A percentile compares a stretch with the other conserved stretches of the same genome.
Conservation (phyloP, 2,797 vertebrate species). For the Coregonus ussuriensis region DNA sequence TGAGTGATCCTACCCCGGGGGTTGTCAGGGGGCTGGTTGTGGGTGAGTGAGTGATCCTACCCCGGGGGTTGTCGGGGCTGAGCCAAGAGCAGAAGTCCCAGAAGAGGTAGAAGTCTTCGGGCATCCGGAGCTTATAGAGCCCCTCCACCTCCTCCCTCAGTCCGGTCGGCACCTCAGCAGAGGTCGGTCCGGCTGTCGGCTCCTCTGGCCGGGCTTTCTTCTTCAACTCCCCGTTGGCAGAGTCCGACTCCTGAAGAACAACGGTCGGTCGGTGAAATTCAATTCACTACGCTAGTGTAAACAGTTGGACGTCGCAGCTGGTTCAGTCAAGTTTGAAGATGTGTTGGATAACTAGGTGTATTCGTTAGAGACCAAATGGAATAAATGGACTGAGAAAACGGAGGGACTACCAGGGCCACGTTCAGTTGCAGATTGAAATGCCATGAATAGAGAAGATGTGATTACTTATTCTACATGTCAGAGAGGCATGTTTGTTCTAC, state of each 20-base stretch:
- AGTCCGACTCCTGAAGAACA: conserved; percentile 57
- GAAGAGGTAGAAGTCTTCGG: conserved; percentile 92
- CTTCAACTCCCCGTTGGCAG: conserved; percentile 70
- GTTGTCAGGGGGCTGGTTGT: neutral
- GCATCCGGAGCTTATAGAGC: conserved; percentile 84
- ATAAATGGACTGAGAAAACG: no score
- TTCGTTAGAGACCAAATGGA: no score
- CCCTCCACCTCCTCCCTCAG: conserved; percentile 80
- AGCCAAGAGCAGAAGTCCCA: conserved; percentile 92
- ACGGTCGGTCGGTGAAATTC: neutral
- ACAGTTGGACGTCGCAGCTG: no score
- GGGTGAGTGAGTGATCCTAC: neutral
- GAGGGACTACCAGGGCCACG: no score
- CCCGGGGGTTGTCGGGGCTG: neutral
- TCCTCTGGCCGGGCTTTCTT: conserved; percentile 75
- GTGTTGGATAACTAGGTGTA: no score
- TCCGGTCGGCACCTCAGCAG: conserved; percentile 45
- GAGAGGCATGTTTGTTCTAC: no score
- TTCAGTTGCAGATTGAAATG: no score
- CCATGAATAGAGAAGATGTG: no score
- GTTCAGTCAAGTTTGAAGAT: no score
- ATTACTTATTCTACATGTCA: no score
- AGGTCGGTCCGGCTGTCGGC: conserved; percentile 40
- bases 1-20: neutral
- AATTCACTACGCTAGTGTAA: no score